Conservation (phyloP, 1,140 invertebrate species). For the Aphidius ervi region DNA sequence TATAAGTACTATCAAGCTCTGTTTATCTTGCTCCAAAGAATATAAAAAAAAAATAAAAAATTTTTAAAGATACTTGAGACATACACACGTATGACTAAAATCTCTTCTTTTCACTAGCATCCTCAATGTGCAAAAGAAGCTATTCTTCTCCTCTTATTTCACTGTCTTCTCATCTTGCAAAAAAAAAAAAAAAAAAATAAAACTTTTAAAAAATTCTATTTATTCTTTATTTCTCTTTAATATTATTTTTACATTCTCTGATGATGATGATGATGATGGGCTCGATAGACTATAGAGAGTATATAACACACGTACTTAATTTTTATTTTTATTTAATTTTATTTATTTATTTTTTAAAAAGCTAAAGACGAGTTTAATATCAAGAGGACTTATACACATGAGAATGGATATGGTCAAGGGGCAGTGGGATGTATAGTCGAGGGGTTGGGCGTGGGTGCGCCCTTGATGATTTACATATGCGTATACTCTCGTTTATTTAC, state of each 20-base stretch:
- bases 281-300: background rate
- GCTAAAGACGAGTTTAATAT: background rate
- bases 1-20: slow-evolving; percentile 34
- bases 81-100: background rate
- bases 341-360: background rate
- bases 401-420: slow-evolving; percentile 9
- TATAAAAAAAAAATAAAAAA: slow-evolving; percentile 32
- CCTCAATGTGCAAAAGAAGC: background rate
- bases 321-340: background rate
- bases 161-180: slow-evolving; percentile 2
- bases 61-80: slow-evolving; percentile 3
- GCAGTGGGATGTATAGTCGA: background rate
- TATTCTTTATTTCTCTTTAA: too few relatives aligned
- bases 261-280: background rate
- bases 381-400: background rate
- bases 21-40: slow-evolving; percentile 36
- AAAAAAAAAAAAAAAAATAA: too few relatives aligned
- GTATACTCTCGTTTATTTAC: slow-evolving; percentile 51
- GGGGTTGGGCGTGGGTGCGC: slow-evolving; percentile 43
- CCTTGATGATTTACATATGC: slow-evolving; percentile 51
- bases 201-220: too few relatives aligned
- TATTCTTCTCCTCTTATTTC: background rate
- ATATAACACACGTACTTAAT: background rate
- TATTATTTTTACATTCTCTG: too few relatives aligned
- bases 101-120: background rate